Conservation (phyloP, 2,888 invertebrate genomes). For the Auanema sp. region DNA sequence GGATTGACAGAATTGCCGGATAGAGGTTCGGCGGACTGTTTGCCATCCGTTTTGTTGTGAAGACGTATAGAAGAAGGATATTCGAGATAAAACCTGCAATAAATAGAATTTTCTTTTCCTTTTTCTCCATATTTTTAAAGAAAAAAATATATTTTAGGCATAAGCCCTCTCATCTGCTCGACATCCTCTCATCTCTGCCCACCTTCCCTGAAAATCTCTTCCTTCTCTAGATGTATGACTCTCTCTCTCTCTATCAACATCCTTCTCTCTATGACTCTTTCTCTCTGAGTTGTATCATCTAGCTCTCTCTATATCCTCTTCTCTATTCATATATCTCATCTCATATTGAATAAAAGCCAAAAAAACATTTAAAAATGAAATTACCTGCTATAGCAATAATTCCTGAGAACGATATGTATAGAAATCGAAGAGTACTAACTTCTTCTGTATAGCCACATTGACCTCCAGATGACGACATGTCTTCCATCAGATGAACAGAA, state of each 20-base stretch:
- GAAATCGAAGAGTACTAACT: conserved; percentile 33
- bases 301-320: too few species aligned
- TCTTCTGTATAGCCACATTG: conserved; percentile 50
- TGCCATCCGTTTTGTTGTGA: conserved; percentile 33
- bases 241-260: too few species aligned
- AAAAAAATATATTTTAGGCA: too few species aligned
- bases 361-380: background rate
- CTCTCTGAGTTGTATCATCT: too few species aligned
- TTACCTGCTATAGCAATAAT: conserved; percentile 25
- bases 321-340: background rate
- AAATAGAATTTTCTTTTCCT: background rate
- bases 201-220: too few species aligned
- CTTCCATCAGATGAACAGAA: too few species aligned
- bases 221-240: too few species aligned
- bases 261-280: too few species aligned
- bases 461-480: conserved; percentile 12
- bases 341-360: background rate
- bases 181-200: too few species aligned
- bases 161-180: too few species aligned
- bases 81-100: conserved; percentile 37
- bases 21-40: conserved; percentile 51
- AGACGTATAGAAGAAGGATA: conserved; percentile 42
- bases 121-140: background rate
- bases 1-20: conserved; percentile 44
- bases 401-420: conserved; percentile 41